Evolutionary conservation across 2,888 invertebrate genomes (phyloP), one percentile per base, ranked within the genome.

Genomic region (Hirtodrosophila alboralis): DNA sequence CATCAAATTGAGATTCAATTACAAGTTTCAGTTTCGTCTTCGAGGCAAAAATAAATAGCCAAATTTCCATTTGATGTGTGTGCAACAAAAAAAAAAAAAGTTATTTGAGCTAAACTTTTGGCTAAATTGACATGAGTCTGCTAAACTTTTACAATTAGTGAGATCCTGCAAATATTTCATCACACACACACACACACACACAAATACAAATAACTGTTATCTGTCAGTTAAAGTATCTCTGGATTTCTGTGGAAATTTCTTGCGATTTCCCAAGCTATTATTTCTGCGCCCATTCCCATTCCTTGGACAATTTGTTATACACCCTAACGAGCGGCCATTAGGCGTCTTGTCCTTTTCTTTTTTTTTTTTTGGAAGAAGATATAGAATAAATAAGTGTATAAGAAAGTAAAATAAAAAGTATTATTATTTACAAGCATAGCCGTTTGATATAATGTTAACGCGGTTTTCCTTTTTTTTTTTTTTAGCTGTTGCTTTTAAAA

Each of bases 121-220:
- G n/a, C n/a, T 54, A 71, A 70, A 62, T 70, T 60, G 70, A 70
- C 70, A 59, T 52, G 57, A 49, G 48, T 62, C 54, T n/a, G n/a
- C 53, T 16, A 60, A 78, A 81, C 75, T 71, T 78, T 78, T 60
- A 64, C 81, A 81, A 84, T 81, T 81, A 84, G 70, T 62, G 47
- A 56, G 43, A 44, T 23, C 6, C 23, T 23, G 8, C 8, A 4
- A 7, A 26, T n/a, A n/a, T n/a, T 10, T 31, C 12, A 34, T 38
- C 38, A 14, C 18, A 18, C 16, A 14, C 31, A 53, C 7, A 30
- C 26, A 31, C n/a, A 27, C 26, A 58, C 4, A 28, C 41, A 49
- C 10, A 14, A 37, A 18, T 48, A 49, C 48, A 62, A 36, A 49
- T 40, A 54, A 54, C 30, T 44, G 44, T 44, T 33, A 7, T 16